A percentile compares a stretch with the other conserved stretches of the same genome.
phyloP scores from a whole-genome alignment of 2,113 vertebrate genomes.

The Perca fluviatilis region DNA sequence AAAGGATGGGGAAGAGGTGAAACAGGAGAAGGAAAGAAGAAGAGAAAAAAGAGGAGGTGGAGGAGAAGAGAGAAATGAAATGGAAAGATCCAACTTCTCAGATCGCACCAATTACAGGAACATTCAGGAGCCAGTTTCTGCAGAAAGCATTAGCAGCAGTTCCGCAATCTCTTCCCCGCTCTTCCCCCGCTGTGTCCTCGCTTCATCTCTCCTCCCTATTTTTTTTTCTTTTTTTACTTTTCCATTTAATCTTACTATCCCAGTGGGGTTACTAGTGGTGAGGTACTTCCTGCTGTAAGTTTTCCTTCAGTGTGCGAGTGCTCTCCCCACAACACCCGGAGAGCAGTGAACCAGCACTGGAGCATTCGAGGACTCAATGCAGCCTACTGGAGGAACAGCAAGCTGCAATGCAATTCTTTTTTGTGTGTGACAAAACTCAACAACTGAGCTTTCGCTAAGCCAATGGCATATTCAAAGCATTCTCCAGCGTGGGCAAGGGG shows the following conservation, averaged over 20 bases:
- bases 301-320: conserved; percentile 58
- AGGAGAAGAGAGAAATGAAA: conserved; percentile 44
- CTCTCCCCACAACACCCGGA: conserved; percentile 56
- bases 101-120: conserved; percentile 79
- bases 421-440: background rate
- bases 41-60: conserved; percentile 1
- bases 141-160: conserved; percentile 77
- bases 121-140: conserved; percentile 74
- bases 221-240: conserved; percentile 14
- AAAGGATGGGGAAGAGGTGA: conserved; percentile 50
- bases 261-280: conserved; percentile 76
- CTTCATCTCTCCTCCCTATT: conserved; percentile 27
- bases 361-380: conserved; percentile 49
- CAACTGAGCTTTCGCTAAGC: background rate
- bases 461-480: too few relatives aligned
- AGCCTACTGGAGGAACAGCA: conserved; percentile 1
- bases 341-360: conserved; percentile 68
- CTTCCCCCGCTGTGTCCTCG: conserved; percentile 36
- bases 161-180: conserved; percentile 40
- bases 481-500: too few relatives aligned
- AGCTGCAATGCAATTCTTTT: background rate
- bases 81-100: conserved; percentile 73
- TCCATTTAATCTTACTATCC: conserved; percentile 77
- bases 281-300: conserved; percentile 81
- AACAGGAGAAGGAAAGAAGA: conserved; percentile 46